Base-by-base conservation (phyloP, 1,140 invertebrate genomes). In the Ceratina japonica region DNA sequence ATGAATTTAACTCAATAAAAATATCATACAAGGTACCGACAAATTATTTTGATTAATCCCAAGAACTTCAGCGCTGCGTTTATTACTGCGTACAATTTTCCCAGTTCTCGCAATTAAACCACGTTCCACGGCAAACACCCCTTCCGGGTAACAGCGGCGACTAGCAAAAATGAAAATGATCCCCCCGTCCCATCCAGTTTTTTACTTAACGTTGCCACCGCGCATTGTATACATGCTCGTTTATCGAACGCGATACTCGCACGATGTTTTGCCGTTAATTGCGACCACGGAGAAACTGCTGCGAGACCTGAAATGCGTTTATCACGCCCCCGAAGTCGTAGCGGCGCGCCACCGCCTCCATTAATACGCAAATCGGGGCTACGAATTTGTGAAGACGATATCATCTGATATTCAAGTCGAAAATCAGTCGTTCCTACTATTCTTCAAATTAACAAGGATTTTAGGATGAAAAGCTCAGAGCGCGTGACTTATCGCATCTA, bases 241-340 rank as follows among this genome's bases (percentile, higher is more conserved):
- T 13, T 18, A 74, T 59, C 59, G 75, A 51, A 27, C 59, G n/a
- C 56, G 27, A 27, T 31, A 0, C 8, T 56, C 52, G 15, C 68
- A 20, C 59, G 56, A 44, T 84, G 65, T 87, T 85, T 79, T 80
- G 86, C 85, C 86, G 82, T 87, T 88, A 89, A 87, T 83, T 83
- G 85, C 81, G 75, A 76, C 61, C 68, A 61, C 75, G 86, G 79
- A 82, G 79, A 80, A 83, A 80, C 75, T 76, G 27, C 77, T 27
- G 52, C 71, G 69, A 65, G 44, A 79, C 75, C 76, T 89, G 88
- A 90, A 89, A 86, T 89, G 85, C 84, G 75, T 87, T 90, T 90
- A 90, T 85, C 83, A 82, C 83, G 78, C 86, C 16, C 79, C 80
- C 83, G 84, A 89, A 89, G 80, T 87, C 79, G 71, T 66, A 56